These are phyloP conservation scores for Eumerus sabulonum DNA, from an alignment of 2,888 invertebrate species.

Conservation along the genomic window DNA sequence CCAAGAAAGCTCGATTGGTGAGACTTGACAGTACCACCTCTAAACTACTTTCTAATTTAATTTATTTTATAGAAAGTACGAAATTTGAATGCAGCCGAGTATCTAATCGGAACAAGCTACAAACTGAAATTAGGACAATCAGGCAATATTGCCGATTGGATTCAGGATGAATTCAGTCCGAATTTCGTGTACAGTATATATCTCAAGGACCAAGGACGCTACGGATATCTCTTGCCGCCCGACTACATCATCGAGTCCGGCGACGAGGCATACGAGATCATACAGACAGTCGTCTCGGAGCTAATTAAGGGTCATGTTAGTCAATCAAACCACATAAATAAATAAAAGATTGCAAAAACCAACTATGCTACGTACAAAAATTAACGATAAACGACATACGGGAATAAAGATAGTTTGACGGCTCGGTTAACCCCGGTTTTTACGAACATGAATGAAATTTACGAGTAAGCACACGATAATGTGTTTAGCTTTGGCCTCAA, in stretches of 20 bases:
- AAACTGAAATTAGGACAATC: conserved; percentile 74
- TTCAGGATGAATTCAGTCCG: conserved; percentile 73
- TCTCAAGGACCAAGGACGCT: conserved; percentile 77
- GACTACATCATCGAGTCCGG: conserved; percentile 76
- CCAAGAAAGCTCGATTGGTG: conserved; percentile 72
- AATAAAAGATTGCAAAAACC: neutral
- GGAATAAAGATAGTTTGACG: no score
- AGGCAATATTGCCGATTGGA: conserved; percentile 77
- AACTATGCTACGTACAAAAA: no score
- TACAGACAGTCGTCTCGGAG: conserved; percentile 74
- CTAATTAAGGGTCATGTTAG: conserved; percentile 47
- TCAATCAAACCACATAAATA: conserved; percentile 1
- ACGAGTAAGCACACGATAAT: no score
- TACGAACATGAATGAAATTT: no score
- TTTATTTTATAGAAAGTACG: conserved; percentile 72
- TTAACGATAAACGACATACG: no score
- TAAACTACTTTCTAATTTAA: neutral
- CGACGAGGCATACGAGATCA: conserved; percentile 75
- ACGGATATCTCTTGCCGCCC: conserved; percentile 76
- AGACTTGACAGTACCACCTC: conserved; percentile 35
- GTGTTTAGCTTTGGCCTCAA: no score
- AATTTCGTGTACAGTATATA: conserved; percentile 75
- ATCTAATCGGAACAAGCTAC: conserved; percentile 75
- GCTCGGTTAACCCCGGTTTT: no score
- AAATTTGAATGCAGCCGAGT: conserved; percentile 74